A percentile compares a stretch with the other conserved stretches of the same genome.
phyloP scores from a whole-genome alignment of 1,140 invertebrate species.

The Hypsibius dujardini region DNA sequence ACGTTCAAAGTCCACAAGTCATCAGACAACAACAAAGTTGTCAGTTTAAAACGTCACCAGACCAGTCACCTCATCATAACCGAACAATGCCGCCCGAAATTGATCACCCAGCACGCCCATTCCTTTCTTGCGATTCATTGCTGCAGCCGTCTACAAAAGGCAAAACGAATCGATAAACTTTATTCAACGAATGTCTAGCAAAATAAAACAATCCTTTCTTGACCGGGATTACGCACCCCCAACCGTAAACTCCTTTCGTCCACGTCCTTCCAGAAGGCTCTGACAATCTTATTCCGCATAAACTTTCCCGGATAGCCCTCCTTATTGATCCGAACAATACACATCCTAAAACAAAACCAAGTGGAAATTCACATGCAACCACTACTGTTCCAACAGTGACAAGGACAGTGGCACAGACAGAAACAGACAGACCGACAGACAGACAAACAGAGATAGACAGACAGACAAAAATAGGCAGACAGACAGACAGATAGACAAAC shows the following conservation, averaged over 20 bases:
- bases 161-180: neutral
- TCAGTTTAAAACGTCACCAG: neutral
- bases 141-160: neutral
- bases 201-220: neutral
- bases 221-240: neutral
- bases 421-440: too few relatives aligned
- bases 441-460: too few relatives aligned
- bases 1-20: neutral
- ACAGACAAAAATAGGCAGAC: too few relatives aligned
- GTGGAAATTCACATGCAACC: too few relatives aligned
- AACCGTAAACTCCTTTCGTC: neutral
- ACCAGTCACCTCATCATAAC: slow-evolving; percentile 6
- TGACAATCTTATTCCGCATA: slow-evolving; percentile 1
- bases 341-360: slow-evolving; percentile 10
- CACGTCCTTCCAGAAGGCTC: neutral
- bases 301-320: neutral
- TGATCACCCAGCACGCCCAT: neutral
- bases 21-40: neutral
- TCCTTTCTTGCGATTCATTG: neutral
- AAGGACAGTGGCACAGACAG: too few relatives aligned
- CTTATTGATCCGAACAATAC: neutral
- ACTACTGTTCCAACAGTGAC: too few relatives aligned
- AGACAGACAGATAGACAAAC: too few relatives aligned
- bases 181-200: neutral
- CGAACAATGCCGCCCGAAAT: neutral